Evolutionary conservation across 2,797 vertebrate genomes (phyloP), one percentile per base, ranked within the genome.

Genomic region (Hyperoplus lanceolatus): DNA sequence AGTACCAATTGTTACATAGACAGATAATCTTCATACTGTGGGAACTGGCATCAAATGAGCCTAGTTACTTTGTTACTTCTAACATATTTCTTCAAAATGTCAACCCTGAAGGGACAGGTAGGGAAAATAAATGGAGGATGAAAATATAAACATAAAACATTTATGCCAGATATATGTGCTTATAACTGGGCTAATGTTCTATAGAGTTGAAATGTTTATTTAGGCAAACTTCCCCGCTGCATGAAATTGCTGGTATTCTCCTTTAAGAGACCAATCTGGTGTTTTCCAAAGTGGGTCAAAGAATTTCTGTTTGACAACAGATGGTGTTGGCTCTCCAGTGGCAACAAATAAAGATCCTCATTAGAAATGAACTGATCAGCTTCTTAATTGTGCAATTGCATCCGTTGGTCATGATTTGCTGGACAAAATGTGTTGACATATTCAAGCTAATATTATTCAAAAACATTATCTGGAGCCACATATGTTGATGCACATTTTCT

Each of bases 261-360:
- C 65, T 82, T 83, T 78, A 55, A 69, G 51, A 81, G n/a, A 80
- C 76, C 75, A 53, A 83, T 86, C 18, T 84, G 75, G 65, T 70
- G 45, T 80, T 84, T 29, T 79, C 84, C 43, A 89, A 94, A 93
- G 85, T 90, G 89, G 92, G 89, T 93, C 92, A 92, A 87, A 81
- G 70, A 86, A 83, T 87, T 88, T 83, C 57, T 51, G 70, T 90
- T 87, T 86, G 85, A 82, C 86, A 92, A 77, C 90, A 94, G 92
- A 92, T 92, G 91, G 87, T 78, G 84, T 88, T 93, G 71, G 41
- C 80, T 93, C 85, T 92, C 81, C 73, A 73, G 83, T 90, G 82
- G 81, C 84, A 86, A 87, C 79, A 92, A 92, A 90, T 85, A 93
- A 92, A 90, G 81, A 76, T 77, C 75, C 86, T 91, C 81, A 85